Conservation (phyloP, 1,140 invertebrate genomes). For the Homarus americanus region DNA sequence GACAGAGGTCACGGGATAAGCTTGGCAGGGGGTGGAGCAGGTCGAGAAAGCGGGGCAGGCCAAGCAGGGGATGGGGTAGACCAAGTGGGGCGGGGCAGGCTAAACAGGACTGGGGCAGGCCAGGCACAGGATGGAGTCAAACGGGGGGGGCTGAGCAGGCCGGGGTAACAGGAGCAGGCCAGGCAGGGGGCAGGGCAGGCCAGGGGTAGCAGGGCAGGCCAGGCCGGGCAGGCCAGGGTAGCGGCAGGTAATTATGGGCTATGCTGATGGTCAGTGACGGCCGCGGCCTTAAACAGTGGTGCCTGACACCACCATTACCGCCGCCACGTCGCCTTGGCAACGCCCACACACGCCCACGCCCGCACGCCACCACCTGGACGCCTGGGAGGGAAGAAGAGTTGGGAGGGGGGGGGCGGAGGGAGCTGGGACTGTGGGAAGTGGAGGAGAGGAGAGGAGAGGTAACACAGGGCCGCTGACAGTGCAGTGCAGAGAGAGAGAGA, state of each 20-base stretch:
- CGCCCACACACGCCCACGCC: slow-evolving; percentile 28
- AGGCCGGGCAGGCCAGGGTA: not conserved
- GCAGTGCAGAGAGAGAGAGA: too few relatives aligned
- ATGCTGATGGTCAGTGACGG: slow-evolving; percentile 25
- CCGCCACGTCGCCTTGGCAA: not conserved
- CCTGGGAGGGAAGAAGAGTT: not conserved
- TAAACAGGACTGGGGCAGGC: not conserved
- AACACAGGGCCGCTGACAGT: too few relatives aligned
- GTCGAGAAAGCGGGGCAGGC: not conserved
- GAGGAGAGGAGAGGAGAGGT: too few relatives aligned
- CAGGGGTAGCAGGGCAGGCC: not conserved
- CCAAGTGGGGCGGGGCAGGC: not conserved
- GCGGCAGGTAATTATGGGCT: not conserved
- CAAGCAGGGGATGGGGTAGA: not conserved
- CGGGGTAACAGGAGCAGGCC: not conserved
- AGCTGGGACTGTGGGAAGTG: too few relatives aligned
- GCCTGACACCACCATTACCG: slow-evolving; percentile 44
- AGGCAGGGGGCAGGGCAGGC: not conserved
- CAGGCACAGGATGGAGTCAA: not conserved
- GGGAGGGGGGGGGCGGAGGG: too few relatives aligned
- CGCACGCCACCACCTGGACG: not conserved
- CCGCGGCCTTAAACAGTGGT: slow-evolving; percentile 37
- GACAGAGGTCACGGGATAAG: not conserved
- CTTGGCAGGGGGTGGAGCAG: not conserved
- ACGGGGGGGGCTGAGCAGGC: not conserved